phyloP scores from a whole-genome alignment of 2,113 vertebrate genomes.

The Anhinga rufa region DNA sequence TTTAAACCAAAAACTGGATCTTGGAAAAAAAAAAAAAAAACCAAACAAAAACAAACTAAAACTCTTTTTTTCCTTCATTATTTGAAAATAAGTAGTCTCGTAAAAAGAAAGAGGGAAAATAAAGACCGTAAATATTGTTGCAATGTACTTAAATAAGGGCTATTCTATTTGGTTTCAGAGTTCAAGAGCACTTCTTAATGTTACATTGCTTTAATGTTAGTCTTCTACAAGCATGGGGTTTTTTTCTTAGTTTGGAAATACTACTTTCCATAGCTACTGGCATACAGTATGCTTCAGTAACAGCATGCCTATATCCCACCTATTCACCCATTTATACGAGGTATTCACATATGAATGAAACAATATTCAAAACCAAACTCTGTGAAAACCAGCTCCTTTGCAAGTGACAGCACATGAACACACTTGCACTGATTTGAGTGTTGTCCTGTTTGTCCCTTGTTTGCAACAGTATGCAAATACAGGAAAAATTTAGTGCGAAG shows the following conservation, averaged over 20 bases:
- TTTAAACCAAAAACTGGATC: not conserved
- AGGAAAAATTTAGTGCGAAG: not conserved
- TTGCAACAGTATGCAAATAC: not conserved
- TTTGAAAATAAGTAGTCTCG: not conserved
- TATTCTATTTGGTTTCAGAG: slow-evolving; percentile 10
- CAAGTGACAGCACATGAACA: not conserved
- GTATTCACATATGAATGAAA: not conserved
- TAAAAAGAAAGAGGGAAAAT: not conserved
- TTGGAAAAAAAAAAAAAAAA: not conserved
- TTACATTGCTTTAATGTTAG: not conserved
- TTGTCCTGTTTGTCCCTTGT: not conserved
- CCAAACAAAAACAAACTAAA: not conserved
- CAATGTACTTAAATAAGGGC: not conserved
- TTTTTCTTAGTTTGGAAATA: not conserved
- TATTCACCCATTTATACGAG: not conserved
- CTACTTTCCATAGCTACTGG: slow-evolving; percentile 1
- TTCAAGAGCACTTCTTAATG: slow-evolving; percentile 19
- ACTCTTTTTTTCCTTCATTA: not conserved
- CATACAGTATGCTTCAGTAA: not conserved
- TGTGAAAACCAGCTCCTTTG: not conserved
- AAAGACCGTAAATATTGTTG: not conserved
- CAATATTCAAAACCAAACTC: not conserved
- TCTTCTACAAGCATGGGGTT: not conserved
- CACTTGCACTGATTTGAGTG: not conserved
- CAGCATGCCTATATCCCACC: not conserved